These are phyloP conservation scores for Psilanteris sp. DNA, from an alignment of 1,140 invertebrate species.

Conservation along the genomic window DNA sequence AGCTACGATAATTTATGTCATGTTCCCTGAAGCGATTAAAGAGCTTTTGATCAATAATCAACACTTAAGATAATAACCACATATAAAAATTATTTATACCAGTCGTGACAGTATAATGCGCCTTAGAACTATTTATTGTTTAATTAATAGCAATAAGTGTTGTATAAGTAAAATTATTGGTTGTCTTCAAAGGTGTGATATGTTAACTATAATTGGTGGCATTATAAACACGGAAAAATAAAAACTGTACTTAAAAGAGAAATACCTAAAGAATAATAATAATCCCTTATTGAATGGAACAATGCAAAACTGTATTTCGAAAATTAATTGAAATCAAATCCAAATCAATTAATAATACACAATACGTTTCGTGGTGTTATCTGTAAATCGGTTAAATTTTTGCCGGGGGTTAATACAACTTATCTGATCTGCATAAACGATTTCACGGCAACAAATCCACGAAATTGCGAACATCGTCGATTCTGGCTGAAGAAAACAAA, in stretches of 20 bases:
- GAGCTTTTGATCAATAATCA: conserved; percentile 44
- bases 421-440: conserved; percentile 27
- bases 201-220: conserved; percentile 28
- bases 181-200: conserved; percentile 25
- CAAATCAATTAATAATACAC: no score
- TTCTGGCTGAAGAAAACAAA: no score
- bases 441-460: neutral
- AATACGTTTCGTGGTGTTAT: conserved; percentile 15
- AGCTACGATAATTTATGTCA: neutral
- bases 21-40: conserved; percentile 35
- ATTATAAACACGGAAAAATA: conserved; percentile 22
- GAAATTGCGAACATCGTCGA: no score
- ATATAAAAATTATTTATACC: conserved; percentile 38
- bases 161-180: conserved; percentile 29
- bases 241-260: no score
- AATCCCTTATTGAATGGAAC: neutral
- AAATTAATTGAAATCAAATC: neutral
- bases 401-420: conserved; percentile 4
- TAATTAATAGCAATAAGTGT: conserved; percentile 40
- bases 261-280: no score
- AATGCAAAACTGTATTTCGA: neutral
- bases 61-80: conserved; percentile 28
- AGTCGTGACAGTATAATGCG: conserved; percentile 25
- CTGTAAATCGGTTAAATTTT: conserved; percentile 6
- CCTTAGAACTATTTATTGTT: conserved; percentile 39